Evolutionary conservation across 2,888 invertebrate genomes (phyloP).

Genomic region (Eulithis prunata): DNA sequence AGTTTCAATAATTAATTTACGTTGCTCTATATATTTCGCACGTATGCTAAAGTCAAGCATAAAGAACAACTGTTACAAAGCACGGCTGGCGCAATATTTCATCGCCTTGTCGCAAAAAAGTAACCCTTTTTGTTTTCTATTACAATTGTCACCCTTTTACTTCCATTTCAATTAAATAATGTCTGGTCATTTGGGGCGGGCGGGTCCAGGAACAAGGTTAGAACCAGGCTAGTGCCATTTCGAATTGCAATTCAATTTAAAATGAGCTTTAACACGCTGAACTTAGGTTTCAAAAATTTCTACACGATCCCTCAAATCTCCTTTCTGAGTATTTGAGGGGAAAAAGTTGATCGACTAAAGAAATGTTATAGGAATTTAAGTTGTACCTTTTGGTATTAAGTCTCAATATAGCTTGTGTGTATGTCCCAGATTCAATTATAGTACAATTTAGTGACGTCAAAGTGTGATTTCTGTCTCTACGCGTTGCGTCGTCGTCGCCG

Average conservation of each 20-base stretch:
- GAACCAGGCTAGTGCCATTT: slow-evolving; percentile 5
- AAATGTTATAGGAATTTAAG: not conserved
- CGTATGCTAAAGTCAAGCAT: slow-evolving; percentile 44
- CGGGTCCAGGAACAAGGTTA: slow-evolving; percentile 36
- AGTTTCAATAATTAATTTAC: no score
- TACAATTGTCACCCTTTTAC: slow-evolving; percentile 83
- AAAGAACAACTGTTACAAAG: slow-evolving; percentile 80
- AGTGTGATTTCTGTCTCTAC: not conserved
- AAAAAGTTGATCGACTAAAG: no score
- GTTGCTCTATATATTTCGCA: slow-evolving; percentile 29
- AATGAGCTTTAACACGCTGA: slow-evolving; percentile 8
- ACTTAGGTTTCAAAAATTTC: not conserved
- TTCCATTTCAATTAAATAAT: slow-evolving; percentile 84
- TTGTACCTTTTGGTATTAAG: not conserved
- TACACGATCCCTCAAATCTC: not conserved
- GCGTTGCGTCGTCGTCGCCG: not conserved
- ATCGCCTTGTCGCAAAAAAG: slow-evolving; percentile 74
- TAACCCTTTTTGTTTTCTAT: slow-evolving; percentile 82
- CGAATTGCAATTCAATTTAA: slow-evolving; percentile 5
- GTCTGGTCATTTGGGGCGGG: slow-evolving; percentile 83
- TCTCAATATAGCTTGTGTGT: slow-evolving; percentile 2
- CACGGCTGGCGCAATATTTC: slow-evolving; percentile 82
- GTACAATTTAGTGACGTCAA: not conserved
- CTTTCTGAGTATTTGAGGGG: not conserved
- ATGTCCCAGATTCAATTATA: not conserved